These are phyloP conservation scores for Criorhina ranunculi DNA, from an alignment of 2,888 invertebrate genomes.

Conservation along the genomic window DNA sequence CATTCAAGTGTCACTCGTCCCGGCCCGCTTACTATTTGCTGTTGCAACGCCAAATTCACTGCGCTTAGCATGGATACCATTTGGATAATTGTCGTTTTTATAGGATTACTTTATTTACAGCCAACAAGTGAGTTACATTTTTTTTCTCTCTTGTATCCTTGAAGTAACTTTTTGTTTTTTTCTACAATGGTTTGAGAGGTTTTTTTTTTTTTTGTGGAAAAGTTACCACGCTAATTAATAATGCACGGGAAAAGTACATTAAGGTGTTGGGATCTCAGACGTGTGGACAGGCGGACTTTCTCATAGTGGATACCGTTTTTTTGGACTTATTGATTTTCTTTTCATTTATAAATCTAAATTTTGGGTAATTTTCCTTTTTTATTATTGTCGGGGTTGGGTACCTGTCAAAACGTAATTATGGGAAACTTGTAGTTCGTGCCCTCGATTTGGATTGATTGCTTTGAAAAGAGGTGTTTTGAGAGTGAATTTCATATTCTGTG, in stretches of 20 bases:
- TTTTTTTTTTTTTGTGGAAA: conserved; percentile 7
- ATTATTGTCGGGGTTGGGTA: neutral
- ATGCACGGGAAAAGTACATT: conserved; percentile 29
- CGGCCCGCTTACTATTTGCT: neutral
- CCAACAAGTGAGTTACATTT: conserved; percentile 82
- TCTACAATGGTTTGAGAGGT: neutral
- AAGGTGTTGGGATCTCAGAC: neutral
- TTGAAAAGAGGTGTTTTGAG: neutral
- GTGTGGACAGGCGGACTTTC: conserved; percentile 5
- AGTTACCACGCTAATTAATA: conserved; percentile 25
- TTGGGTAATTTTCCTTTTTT: neutral
- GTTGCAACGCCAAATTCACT: neutral
- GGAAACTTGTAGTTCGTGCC: neutral
- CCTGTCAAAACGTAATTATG: neutral
- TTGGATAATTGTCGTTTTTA: conserved; percentile 83
- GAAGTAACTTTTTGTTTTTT: conserved; percentile 2
- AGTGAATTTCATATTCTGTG: conserved; percentile 3
- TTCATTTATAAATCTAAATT: conserved; percentile 11
- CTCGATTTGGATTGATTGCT: neutral
- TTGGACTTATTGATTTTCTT: conserved; percentile 16
- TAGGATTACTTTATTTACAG: conserved; percentile 82
- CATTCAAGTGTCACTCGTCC: conserved; percentile 2
- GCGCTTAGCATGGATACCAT: conserved; percentile 81
- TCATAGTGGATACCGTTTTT: conserved; percentile 14
- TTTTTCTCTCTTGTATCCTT: neutral